Evolutionary conservation across 2,113 vertebrate species (phyloP).

Genomic region (Chinchilla lanigera): DNA sequence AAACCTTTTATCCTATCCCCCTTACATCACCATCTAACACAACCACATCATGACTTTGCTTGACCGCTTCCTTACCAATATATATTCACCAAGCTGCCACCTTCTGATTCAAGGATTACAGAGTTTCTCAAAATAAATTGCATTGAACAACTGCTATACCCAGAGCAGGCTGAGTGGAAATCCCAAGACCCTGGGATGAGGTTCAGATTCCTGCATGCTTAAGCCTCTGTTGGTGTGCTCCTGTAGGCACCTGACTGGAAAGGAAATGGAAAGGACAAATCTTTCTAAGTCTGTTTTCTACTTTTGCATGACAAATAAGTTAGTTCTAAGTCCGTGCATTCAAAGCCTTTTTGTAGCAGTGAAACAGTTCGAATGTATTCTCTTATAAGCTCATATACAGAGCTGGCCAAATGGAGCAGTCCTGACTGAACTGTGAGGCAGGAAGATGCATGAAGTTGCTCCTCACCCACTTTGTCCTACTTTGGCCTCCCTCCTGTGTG

Average conservation of each 20-base stretch:
- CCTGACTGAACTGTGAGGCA: too few relatives aligned
- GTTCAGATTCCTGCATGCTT: conserved; percentile 19
- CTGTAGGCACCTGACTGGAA: not conserved
- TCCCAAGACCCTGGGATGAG: conserved; percentile 67
- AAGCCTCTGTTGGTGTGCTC: conserved; percentile 4
- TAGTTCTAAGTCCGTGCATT: not conserved
- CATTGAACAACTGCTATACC: conserved; percentile 82
- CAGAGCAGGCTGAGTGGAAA: conserved; percentile 81
- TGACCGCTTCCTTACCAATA: conserved; percentile 63
- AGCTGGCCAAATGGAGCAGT: not conserved
- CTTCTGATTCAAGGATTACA: conserved; percentile 80
- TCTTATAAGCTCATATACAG: not conserved
- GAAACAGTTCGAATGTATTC: not conserved
- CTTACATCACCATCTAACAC: not conserved
- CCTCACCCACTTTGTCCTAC: too few relatives aligned
- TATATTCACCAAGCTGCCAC: conserved; percentile 81
- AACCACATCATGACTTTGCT: not conserved
- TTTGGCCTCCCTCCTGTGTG: not conserved
- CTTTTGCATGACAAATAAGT: not conserved
- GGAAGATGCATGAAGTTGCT: not conserved
- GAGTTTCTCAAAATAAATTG: conserved; percentile 86
- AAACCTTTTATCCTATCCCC: not conserved
- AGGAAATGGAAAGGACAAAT: conserved; percentile 23
- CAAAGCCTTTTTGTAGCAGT: not conserved
- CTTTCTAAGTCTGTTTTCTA: not conserved